phyloP scores from a whole-genome alignment of 2,113 vertebrate species.

The Galemys pyrenaicus region DNA sequence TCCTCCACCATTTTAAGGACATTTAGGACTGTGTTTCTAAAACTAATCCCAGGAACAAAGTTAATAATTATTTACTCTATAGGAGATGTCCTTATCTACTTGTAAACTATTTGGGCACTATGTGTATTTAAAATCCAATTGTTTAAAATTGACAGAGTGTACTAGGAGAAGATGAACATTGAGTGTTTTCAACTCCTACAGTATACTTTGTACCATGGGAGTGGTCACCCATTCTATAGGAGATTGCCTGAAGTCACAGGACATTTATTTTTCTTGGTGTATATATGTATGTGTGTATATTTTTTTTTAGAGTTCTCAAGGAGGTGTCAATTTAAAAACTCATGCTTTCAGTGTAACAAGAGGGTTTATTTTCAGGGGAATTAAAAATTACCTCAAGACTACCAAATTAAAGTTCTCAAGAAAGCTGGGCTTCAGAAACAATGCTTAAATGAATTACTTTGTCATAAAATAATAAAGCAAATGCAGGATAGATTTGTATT shows the following conservation, averaged over 20 bases:
- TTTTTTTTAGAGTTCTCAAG: neutral
- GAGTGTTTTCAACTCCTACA: neutral
- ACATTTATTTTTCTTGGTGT: neutral
- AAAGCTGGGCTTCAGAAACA: neutral
- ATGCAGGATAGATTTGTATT: neutral
- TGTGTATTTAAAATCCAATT: neutral
- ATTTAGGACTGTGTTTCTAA: neutral
- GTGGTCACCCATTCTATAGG: neutral
- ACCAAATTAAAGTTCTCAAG: neutral
- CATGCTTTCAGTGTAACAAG: neutral
- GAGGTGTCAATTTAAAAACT: neutral
- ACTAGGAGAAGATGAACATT: neutral
- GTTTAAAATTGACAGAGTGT: conserved; percentile 35
- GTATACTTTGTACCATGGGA: neutral
- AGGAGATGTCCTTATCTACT: neutral
- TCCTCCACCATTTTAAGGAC: neutral
- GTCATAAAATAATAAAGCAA: neutral
- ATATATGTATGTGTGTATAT: too few relatives aligned
- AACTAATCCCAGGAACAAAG: neutral
- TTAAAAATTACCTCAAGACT: neutral
- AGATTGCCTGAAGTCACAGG: too few relatives aligned
- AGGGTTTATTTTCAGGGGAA: neutral
- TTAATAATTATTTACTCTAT: conserved; percentile 33
- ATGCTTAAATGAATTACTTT: neutral
- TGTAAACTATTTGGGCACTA: neutral